These are phyloP conservation scores for Cheilosia vulpina DNA, from an alignment of 2,888 invertebrate genomes.

Conservation along the genomic window DNA sequence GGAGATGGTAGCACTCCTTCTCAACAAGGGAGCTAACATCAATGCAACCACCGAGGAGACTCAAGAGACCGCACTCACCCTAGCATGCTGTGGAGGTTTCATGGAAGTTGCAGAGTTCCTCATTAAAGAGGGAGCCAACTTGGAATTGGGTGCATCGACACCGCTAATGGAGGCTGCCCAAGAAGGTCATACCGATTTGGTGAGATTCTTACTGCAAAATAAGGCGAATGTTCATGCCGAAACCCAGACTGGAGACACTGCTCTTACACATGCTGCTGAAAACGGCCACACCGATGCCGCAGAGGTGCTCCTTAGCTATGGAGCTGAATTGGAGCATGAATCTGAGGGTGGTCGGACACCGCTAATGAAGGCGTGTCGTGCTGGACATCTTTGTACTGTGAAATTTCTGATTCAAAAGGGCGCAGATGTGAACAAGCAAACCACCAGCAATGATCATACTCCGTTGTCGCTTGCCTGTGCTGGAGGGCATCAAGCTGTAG, in stretches of 20 bases:
- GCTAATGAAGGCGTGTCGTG: conserved; percentile 98
- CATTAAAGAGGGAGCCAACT: conserved; percentile 96
- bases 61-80: conserved; percentile 96
- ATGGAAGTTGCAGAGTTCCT: conserved; percentile 97
- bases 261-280: conserved; percentile 98
- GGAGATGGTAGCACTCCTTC: conserved; percentile 97
- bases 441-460: conserved; percentile 98
- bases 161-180: conserved; percentile 99
- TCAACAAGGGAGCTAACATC: conserved; percentile 97
- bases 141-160: conserved; percentile 97
- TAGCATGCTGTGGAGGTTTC: conserved; percentile 98
- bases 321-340: conserved; percentile 97
- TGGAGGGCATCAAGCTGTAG: conserved; percentile 96
- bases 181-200: conserved; percentile 97
- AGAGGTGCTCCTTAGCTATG: conserved; percentile 94
- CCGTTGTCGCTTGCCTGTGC: conserved; percentile 98
- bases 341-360: conserved; percentile 98
- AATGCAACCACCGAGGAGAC: conserved; percentile 99
- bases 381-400: conserved; percentile 97
- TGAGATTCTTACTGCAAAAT: conserved; percentile 91
- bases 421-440: conserved; percentile 93
- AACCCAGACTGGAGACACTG: conserved; percentile 97
- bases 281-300: conserved; percentile 99
- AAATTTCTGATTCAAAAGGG: conserved; percentile 96
- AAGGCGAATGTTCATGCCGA: conserved; percentile 96